Evolutionary conservation across 2,113 vertebrate genomes (phyloP).

Genomic region (Pomatostomus ruficeps): DNA sequence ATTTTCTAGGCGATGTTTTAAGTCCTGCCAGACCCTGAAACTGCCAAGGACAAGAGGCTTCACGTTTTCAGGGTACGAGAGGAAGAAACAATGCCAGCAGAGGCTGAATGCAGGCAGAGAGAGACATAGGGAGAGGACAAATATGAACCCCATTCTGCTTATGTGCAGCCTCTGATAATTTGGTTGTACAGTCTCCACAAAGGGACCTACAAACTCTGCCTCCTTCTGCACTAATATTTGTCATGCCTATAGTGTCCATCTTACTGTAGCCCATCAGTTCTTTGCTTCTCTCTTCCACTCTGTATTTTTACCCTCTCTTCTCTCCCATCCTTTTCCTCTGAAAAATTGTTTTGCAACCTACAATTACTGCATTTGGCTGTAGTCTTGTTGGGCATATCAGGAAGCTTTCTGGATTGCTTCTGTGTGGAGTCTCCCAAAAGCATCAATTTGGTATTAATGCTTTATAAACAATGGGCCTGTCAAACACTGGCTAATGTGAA

Average conservation of each 20-base stretch:
- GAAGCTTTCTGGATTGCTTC: conserved; percentile 12
- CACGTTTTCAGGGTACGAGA: neutral
- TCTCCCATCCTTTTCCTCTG: neutral
- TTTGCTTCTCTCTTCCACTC: neutral
- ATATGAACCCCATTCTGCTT: neutral
- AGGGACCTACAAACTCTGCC: neutral
- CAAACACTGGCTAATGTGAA: neutral
- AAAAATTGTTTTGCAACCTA: conserved; percentile 4
- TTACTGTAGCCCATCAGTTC: neutral
- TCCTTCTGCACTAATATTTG: neutral
- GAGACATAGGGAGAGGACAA: neutral
- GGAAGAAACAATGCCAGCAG: neutral
- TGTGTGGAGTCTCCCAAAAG: conserved; percentile 49
- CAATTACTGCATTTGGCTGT: neutral
- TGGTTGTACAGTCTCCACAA: neutral
- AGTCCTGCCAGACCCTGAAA: neutral
- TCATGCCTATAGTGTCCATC: neutral
- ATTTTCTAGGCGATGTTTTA: neutral
- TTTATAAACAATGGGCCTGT: conserved; percentile 1
- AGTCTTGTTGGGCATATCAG: conserved; percentile 4
- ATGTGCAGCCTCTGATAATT: neutral
- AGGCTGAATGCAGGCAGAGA: neutral
- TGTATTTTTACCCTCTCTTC: neutral
- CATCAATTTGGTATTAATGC: neutral
- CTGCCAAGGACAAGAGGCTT: neutral